Evolutionary conservation across 2,797 vertebrate species (phyloP), one percentile per base, ranked within the genome.

Genomic region (Nothura maculosa): DNA sequence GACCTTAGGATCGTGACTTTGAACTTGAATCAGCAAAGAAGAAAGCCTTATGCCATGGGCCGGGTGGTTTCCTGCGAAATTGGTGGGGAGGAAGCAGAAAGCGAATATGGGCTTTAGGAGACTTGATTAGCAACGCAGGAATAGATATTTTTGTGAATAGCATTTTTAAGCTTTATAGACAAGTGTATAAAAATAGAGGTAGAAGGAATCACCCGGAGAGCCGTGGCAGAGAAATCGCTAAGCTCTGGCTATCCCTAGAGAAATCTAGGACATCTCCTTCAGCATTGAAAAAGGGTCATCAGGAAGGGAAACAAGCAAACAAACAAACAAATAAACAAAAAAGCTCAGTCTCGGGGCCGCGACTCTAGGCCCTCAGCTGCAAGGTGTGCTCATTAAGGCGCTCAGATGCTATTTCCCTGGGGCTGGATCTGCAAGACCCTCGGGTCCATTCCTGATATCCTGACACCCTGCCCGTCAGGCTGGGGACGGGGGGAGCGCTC

Each of bases 1-100:
- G 43, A 76, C 67, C 81, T 83, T 87, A 58, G 69, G 42, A 45
- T 61, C 12, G 12, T 32, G 87, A 22, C 80, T 95, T 91, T 92
- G 80, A 88, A 90, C 92, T 81, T 90, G 88, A 77, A 81, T 62
- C 28, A 38, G 40, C 36, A 28, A 5, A 45, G 66, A 12, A 91
- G 50, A 73, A 90, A 70, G 1, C 18, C 58, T 38, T 27, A 40
- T 3, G 74, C 73, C 54, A 54, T 28, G 55, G 32, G 32, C 4
- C 25, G 50, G 32, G 30, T 4, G 7, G 40, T 66, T 94, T 88
- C 87, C 64, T 58, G 58, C 1, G 17, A 74, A 54, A 61, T 14
- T 43, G 16, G 6, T 43, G 40, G 68, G 72, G 81, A 61, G 68
- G 16, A 72, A 72, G 81, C 63, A 74, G 21, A 30, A 12, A 25